Evolutionary conservation across 2,888 invertebrate species (phyloP).

Genomic region (Drosophila percnosoma): DNA sequence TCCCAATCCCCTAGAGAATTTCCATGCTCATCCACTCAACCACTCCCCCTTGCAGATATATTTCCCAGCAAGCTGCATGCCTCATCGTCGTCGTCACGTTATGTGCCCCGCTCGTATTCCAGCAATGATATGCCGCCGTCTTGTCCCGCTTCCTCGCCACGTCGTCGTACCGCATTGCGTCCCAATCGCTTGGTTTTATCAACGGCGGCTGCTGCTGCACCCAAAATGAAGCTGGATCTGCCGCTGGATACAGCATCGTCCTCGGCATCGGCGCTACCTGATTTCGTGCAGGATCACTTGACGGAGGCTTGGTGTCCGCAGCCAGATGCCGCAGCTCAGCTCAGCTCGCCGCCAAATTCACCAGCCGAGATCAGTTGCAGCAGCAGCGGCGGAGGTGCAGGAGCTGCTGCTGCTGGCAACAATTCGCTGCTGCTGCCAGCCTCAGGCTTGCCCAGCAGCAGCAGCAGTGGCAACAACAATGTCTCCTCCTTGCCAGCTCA

Average conservation of each 20-base stretch:
- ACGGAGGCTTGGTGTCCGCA: constrained; percentile 87
- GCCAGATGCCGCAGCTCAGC: constrained; percentile 76
- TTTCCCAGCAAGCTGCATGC: constrained; percentile 62
- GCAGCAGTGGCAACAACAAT: constrained; percentile 27
- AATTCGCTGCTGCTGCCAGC: constrained; percentile 32
- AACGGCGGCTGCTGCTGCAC: constrained; percentile 27
- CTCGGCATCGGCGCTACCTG: constrained; percentile 87
- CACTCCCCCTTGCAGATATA: constrained; percentile 45
- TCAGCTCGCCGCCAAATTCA: constrained; percentile 82
- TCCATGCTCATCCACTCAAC: not conserved
- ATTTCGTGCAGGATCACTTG: constrained; percentile 95
- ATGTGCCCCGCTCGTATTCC: constrained; percentile 84
- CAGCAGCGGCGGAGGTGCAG: constrained; percentile 31
- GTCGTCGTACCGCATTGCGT: constrained; percentile 58
- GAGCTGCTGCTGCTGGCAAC: constrained; percentile 29
- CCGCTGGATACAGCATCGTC: constrained; percentile 63
- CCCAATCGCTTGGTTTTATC: constrained; percentile 77
- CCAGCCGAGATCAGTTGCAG: constrained; percentile 64
- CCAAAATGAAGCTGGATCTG: constrained; percentile 80
- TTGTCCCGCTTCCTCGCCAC: constrained; percentile 59
- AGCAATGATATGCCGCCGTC: constrained; percentile 83
- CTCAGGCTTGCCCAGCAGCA: constrained; percentile 52
- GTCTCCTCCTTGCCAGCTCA: not conserved
- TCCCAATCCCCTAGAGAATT: not conserved
- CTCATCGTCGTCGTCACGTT: constrained; percentile 55